Evolutionary conservation across 2,797 vertebrate genomes (phyloP), one percentile per base, ranked within the genome.

Genomic region (Potorous gilbertii): DNA sequence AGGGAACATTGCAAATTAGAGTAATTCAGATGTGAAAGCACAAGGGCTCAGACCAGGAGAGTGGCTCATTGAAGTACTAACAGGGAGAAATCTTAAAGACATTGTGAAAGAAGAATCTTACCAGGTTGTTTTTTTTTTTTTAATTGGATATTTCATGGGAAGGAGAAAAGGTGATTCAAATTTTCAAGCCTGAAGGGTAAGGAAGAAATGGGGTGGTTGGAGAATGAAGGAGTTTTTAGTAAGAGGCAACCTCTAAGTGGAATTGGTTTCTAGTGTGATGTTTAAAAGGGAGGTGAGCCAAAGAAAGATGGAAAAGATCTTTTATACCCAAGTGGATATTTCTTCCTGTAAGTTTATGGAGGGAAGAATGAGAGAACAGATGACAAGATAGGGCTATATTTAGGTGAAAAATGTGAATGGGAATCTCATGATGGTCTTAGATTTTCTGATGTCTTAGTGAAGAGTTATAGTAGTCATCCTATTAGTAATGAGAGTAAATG

Each of bases 101-200:
- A 6, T 96, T 91, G 54, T 96, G 34, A 96, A 91, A 91, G 95
- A 93, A 95, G 66, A 46, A 81, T 46, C n/a, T 89, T 59, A n/a
- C 52, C 87, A 29, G 34, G n/a, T 24, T 62, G 34, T 34, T 3
- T 46, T 24, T 81, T 40, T n/a, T 74, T 74, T 40, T 6, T 81
- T 2, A 24, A 81, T 81, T 24, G 21, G 21, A 14, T 74, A 59
- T 74, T 66, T 46, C 66, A 24, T 40, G 18, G 18, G n/a, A 81
- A 81, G 66, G n/a, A 81, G 8, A 81, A 81, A 81, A 81, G 66
- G 24, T 81, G 66, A 81, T 40, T 81, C 66, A 46, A 3, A 81
- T 81, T 81, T 81, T 24, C 29, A 40, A 81, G 8, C 66, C 40
- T 46, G 40, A 46, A 14, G 13, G 18, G 8, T 81, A 46, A 81